Evolutionary conservation across 2,888 invertebrate genomes (phyloP), one percentile per base, ranked within the genome.

Genomic region (Leptura quadrifasciata): DNA sequence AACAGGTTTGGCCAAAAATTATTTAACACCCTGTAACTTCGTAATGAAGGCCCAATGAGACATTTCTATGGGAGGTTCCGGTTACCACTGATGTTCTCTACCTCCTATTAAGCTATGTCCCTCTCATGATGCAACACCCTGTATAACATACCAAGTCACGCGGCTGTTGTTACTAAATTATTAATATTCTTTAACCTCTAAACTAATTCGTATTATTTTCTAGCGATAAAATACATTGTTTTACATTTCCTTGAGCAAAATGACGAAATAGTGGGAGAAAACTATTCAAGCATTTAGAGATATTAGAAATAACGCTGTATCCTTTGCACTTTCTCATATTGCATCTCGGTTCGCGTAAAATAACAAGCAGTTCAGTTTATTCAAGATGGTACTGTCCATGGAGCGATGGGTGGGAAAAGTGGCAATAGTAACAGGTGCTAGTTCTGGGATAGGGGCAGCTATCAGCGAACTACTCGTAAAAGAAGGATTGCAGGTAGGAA

Each of bases 391-490:
- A 15, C 10, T 68, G 0, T 57, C 68, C 3, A 57, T 68, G 68
- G 68, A 68, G 12, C 17, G 68, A 12, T 68, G 68, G 68, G 52
- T 68, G 10, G 68, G 68, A 1, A 68, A 57, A 12, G 68, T 68
- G 18, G 68, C 68, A 3, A 20, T 68, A 20, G 68, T 68, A 8
- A 68, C 68, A 9, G 68, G 68, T 35, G 68, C 68, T 20, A 68
- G 57, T 57, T 15, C 68, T 20, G 68, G 68, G 0, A 68, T 68
- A 10, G 68, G 68, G 9, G 68, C 68, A n/a, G 68, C 68, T 18
- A 68, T 57, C 8, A 47, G 47, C 24, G 65, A 47, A 20, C 18
- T 2, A 24, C 47, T 65, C 4, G 65, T 52, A n/a, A 18, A 65
- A 52, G 21, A 65, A n/a, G 65, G 65, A 3, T n/a, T 65, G 18